Evolutionary conservation across 2,113 vertebrate genomes (phyloP).

Genomic region (Pelvicachromis taeniatus): DNA sequence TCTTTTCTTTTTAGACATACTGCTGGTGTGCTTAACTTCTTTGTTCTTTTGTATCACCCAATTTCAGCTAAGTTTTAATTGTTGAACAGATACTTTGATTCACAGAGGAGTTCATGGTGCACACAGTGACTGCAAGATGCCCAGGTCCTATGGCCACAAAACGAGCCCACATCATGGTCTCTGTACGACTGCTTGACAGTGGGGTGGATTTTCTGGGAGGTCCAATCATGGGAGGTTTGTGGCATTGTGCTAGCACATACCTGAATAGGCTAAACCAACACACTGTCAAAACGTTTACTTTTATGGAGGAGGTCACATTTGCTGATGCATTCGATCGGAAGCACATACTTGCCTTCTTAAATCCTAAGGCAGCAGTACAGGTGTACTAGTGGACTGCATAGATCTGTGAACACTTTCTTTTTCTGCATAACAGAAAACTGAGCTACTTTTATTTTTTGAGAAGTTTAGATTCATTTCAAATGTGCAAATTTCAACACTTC

Average conservation of each 20-base stretch:
- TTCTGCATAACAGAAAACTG: background rate
- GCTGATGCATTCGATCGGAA: background rate
- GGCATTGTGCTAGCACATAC: background rate
- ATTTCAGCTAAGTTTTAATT: background rate
- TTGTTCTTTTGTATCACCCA: background rate
- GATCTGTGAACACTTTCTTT: accelerated
- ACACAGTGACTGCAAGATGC: background rate
- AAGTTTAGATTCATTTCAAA: background rate
- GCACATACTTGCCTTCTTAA: background rate
- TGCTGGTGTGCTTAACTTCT: background rate
- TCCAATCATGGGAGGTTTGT: background rate
- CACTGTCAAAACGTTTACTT: background rate
- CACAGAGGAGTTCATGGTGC: background rate
- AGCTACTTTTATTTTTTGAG: background rate
- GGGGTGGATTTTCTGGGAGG: background rate
- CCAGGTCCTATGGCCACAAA: background rate
- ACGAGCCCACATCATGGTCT: background rate
- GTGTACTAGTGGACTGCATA: background rate
- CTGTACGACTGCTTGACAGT: background rate
- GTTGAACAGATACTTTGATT: background rate
- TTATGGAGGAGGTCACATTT: background rate
- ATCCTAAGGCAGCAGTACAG: background rate
- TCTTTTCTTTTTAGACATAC: background rate
- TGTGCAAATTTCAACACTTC: background rate
- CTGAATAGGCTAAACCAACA: background rate